Base-by-base conservation (phyloP, 2,888 invertebrate species). In the Drosophila histrio region DNA sequence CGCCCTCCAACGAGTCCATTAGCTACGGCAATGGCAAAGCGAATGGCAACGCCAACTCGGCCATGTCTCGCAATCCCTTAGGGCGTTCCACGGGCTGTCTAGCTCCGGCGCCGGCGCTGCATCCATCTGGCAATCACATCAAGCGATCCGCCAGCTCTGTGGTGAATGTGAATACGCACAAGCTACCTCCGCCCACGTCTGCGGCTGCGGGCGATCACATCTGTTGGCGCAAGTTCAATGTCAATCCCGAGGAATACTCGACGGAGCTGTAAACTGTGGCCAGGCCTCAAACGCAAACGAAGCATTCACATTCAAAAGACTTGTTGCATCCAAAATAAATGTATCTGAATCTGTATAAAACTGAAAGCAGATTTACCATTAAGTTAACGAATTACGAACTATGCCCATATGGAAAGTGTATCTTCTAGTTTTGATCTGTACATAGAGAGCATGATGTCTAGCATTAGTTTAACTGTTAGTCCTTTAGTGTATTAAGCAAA, bases 151-250 rank as follows among this genome's bases (percentile, higher is more conserved):
- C 88, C 52, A 90, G 87, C 61, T 84, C 89, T 4, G 89, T 87
- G 58, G 82, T 84, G 7, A 88, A 80, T 57, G 77, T 83, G 1
- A 78, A 79, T 9, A 77, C 77, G 1, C 82, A 79, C 24, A 90
- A 87, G 39, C 50, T 89, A 61, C 88, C 90, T 41, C 89, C 88
- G 36, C 77, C 82, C 7, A 72, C 75, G 1, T 56, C 64, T 3
- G 77, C 87, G n/a, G 74, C 80, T 11, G 89, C 83, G 32, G 87
- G 85, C 3, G 93, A 92, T 72, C 93, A 93, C 77, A 93, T 93
- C 59, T 93, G 93, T 88, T 93, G 93, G 91, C 91, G 93, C 63
- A 93, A 88, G 63, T 90, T 91, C 74, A 89, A 91, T 19, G 90
- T 91, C 32, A 92, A 91, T 82, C 88, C 91, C 53, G 91, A 91